Evolutionary conservation across 2,888 invertebrate species (phyloP).

Genomic region (Ceraclea dissimilis): DNA sequence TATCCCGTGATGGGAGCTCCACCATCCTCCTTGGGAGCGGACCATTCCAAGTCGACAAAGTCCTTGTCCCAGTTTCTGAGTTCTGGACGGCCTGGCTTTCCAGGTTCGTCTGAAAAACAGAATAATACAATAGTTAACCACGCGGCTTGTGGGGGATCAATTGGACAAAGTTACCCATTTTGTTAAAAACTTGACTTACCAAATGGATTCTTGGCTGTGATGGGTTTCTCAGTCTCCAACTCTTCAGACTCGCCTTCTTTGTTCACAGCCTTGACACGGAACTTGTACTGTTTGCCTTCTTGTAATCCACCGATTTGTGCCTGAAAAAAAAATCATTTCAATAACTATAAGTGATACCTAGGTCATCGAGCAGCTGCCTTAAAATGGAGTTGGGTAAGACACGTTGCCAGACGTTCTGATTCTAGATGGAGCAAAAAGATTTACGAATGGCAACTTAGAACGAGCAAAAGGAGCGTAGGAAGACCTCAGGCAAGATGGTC

Average conservation of each 20-base stretch:
- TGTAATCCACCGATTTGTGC: constrained; percentile 57
- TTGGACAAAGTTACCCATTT: background rate
- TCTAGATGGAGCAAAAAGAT: too few species aligned
- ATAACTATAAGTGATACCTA: too few species aligned
- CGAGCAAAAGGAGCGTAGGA: too few species aligned
- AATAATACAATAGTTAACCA: background rate
- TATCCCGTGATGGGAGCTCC: constrained; percentile 96
- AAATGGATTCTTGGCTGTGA: constrained; percentile 98
- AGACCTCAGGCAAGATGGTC: too few species aligned
- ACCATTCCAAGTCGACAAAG: constrained; percentile 92
- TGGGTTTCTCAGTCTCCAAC: constrained; percentile 85
- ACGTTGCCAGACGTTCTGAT: too few species aligned
- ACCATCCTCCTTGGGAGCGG: constrained; percentile 82
- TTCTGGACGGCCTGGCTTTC: constrained; percentile 85
- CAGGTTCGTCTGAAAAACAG: constrained; percentile 67
- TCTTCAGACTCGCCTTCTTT: constrained; percentile 98
- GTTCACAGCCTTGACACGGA: constrained; percentile 96
- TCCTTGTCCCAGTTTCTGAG: constrained; percentile 93
- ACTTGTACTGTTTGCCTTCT: constrained; percentile 96
- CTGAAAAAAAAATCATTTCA: constrained; percentile 8
- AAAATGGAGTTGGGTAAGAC: too few species aligned
- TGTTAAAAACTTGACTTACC: constrained; percentile 62
- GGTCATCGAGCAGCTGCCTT: too few species aligned
- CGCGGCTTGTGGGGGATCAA: background rate
- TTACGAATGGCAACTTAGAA: too few species aligned